Conservation (phyloP, 2,888 invertebrate species). For the Lasioglossum leucozonium region DNA sequence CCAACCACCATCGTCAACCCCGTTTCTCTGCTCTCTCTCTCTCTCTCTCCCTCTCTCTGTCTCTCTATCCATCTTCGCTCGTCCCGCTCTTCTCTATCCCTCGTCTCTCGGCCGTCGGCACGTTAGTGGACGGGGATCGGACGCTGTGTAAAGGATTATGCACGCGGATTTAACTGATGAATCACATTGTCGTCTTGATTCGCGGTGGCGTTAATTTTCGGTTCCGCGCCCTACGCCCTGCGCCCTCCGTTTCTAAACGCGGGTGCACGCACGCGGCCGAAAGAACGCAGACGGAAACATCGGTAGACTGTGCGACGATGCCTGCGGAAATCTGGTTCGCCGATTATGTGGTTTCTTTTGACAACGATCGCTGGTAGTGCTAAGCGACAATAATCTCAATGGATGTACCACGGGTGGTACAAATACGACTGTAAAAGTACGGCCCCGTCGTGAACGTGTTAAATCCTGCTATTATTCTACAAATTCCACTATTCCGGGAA, state of each 20-base stretch:
- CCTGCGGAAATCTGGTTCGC: not conserved
- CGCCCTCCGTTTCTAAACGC: not conserved
- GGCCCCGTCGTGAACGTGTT: too few species aligned
- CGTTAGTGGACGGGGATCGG: constrained; percentile 71
- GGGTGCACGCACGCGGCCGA: constrained; percentile 7
- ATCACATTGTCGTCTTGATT: constrained; percentile 85
- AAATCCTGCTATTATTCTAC: too few species aligned
- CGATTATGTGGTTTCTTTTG: not conserved
- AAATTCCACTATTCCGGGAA: too few species aligned
- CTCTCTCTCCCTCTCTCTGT: constrained; percentile 39
- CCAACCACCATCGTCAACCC: constrained; percentile 61
- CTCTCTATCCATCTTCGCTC: constrained; percentile 34
- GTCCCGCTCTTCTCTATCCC: constrained; percentile 49
- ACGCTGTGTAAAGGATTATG: constrained; percentile 84
- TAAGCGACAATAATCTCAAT: not conserved
- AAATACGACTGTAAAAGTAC: too few species aligned
- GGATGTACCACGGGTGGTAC: too few species aligned
- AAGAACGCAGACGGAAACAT: not conserved
- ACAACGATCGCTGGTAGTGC: not conserved
- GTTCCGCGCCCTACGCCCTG: constrained; percentile 35
- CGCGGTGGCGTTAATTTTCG: constrained; percentile 84
- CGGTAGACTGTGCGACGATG: not conserved
- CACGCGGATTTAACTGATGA: constrained; percentile 85
- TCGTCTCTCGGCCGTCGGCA: constrained; percentile 51
- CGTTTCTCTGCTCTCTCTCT: constrained; percentile 46